Evolutionary conservation across 1,140 invertebrate genomes (phyloP).

Genomic region (Ditylenchus dipsaci): DNA sequence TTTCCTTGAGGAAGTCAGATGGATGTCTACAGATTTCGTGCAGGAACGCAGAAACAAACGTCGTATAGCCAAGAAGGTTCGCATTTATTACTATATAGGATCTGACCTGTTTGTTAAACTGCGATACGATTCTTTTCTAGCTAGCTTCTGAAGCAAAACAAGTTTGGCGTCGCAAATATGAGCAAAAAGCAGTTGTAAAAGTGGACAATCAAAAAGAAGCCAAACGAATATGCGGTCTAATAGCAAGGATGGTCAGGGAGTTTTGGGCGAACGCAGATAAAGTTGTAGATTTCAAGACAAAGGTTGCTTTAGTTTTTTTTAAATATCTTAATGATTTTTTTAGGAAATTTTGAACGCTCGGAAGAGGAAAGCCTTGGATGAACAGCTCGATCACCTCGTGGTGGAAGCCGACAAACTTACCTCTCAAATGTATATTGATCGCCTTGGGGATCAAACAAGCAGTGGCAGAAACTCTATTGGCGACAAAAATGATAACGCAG

Average conservation of each 20-base stretch:
- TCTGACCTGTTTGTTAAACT: no score
- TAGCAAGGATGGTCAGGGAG: conserved; percentile 84
- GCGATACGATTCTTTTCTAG: background rate
- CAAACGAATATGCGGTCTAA: conserved; percentile 74
- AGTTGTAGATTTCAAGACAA: conserved; percentile 43
- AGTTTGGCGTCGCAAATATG: conserved; percentile 7
- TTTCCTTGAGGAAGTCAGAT: conserved; percentile 93
- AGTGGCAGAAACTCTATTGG: conserved; percentile 8
- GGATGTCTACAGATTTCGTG: conserved; percentile 92
- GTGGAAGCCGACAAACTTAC: conserved; percentile 98
- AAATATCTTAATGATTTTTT: conserved; percentile 19
- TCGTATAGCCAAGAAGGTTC: conserved; percentile 80
- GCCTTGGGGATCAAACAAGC: conserved; percentile 41
- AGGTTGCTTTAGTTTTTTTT: conserved; percentile 21
- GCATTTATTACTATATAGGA: no score
- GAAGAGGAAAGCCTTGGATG: conserved; percentile 83
- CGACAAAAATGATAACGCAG: conserved; percentile 32
- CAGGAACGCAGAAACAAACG: conserved; percentile 97
- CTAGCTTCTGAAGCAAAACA: conserved; percentile 19
- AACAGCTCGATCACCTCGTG: conserved; percentile 95
- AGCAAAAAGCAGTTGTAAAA: conserved; percentile 3
- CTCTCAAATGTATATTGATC: conserved; percentile 60
- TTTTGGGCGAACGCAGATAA: conserved; percentile 72
- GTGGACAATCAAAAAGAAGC: conserved; percentile 36
- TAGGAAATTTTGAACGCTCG: conserved; percentile 51